Evolutionary conservation across 2,797 vertebrate species (phyloP).

Genomic region (Alca torda): DNA sequence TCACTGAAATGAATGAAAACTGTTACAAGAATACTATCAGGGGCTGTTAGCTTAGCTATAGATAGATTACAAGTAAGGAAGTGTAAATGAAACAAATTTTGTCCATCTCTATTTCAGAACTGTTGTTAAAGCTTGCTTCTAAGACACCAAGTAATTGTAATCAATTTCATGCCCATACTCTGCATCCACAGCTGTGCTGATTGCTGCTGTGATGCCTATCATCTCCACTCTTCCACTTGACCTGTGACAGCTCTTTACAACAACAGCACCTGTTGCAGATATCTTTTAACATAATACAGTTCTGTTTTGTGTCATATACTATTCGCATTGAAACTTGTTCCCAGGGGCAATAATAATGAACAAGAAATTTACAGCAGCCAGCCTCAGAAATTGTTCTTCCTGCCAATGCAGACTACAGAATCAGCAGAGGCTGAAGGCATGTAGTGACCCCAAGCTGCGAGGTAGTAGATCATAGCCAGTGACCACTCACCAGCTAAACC

Average conservation of each 20-base stretch:
- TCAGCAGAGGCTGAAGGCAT: background rate
- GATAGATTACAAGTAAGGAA: background rate
- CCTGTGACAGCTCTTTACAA: background rate
- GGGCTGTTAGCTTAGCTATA: background rate
- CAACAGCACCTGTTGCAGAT: background rate
- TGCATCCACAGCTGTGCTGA: background rate
- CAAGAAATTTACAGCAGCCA: background rate
- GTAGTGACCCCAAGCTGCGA: background rate
- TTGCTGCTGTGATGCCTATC: background rate
- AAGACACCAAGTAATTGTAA: background rate
- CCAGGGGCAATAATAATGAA: background rate
- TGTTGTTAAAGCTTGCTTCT: background rate
- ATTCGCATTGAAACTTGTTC: background rate
- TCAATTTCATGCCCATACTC: background rate
- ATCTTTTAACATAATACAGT: background rate
- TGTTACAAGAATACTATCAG: background rate
- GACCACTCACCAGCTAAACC: background rate
- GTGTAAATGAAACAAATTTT: background rate
- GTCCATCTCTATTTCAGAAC: background rate
- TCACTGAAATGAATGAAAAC: background rate
- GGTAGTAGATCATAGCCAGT: background rate
- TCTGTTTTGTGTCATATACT: background rate
- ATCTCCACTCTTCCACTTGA: background rate
- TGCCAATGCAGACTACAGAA: background rate
- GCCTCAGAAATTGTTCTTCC: background rate